Percentiles rank a stretch among this genome's conserved stretches.
phyloP scores from a whole-genome alignment of 2,888 invertebrate species.

The Meloe dianella region DNA sequence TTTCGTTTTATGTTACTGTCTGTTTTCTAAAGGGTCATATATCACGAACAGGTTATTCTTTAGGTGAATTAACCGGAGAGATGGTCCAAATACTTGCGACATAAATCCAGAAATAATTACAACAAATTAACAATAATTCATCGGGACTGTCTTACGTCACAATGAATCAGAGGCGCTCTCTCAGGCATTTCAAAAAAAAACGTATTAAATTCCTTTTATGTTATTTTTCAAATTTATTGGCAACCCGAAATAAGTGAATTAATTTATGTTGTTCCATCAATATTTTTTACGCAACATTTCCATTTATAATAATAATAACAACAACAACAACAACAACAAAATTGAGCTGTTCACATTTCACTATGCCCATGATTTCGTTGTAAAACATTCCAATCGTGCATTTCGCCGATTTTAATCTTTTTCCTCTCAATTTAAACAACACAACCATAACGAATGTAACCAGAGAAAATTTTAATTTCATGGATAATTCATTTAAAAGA shows the following conservation, averaged over 20 bases:
- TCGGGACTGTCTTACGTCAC: constrained; percentile 30
- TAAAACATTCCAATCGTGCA: constrained; percentile 16
- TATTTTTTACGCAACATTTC: neutral
- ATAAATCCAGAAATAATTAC: constrained; percentile 49
- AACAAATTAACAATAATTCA: constrained; percentile 46
- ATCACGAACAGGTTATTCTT: constrained; percentile 43
- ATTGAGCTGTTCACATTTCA: constrained; percentile 16
- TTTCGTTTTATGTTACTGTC: constrained; percentile 45
- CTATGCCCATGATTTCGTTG: constrained; percentile 16
- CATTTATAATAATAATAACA: neutral
- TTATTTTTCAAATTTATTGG: neutral
- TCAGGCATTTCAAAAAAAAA: neutral
- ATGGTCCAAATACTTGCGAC: constrained; percentile 47
- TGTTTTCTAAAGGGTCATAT: constrained; percentile 39
- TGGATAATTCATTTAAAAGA: constrained; percentile 24
- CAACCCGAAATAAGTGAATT: too few species aligned
- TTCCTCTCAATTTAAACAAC: neutral
- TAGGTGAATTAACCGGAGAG: constrained; percentile 40
- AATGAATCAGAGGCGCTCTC: neutral
- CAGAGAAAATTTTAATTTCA: constrained; percentile 21
- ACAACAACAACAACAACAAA: constrained; percentile 3
- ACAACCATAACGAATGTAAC: constrained; percentile 11
- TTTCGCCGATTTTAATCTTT: constrained; percentile 24
- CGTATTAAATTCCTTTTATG: neutral
- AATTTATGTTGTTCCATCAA: neutral